phyloP scores from a whole-genome alignment of 2,797 vertebrate genomes.

The Poeciliopsis gracilis region DNA sequence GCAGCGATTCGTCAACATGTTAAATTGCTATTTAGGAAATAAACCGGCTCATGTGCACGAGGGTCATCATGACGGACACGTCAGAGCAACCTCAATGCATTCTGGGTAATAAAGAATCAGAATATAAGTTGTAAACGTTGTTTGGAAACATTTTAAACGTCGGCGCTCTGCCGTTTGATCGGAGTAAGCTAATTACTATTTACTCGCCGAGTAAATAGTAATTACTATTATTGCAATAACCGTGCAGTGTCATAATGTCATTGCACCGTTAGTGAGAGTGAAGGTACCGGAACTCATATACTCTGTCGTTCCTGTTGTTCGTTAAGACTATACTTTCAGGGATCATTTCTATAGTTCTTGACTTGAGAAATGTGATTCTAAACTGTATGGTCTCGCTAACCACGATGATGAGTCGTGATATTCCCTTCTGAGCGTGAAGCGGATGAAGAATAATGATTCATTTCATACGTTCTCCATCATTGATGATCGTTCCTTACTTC shows the following conservation, averaged over 20 bases:
- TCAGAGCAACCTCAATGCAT: slow-evolving; percentile 40
- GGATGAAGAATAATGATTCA: slow-evolving; percentile 21
- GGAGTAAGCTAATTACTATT: neutral
- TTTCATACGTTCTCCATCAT: rapidly evolving
- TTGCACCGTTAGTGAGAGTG: neutral
- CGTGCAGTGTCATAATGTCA: rapidly evolving
- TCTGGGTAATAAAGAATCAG: slow-evolving; percentile 19
- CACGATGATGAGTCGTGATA: slow-evolving; percentile 69
- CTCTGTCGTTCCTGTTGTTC: rapidly evolving
- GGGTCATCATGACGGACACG: rapidly evolving
- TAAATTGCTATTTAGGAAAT: neutral
- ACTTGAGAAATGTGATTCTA: slow-evolving; percentile 75
- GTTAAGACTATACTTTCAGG: slow-evolving; percentile 81
- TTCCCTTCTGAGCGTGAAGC: slow-evolving; percentile 41
- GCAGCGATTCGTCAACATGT: neutral
- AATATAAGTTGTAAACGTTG: rapidly evolving
- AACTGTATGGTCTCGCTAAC: slow-evolving; percentile 66
- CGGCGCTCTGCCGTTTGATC: rapidly evolving
- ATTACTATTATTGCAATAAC: no score
- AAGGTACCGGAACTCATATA: rapidly evolving
- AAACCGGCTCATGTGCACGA: rapidly evolving
- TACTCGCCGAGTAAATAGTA: rapidly evolving
- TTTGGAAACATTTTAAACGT: rapidly evolving
- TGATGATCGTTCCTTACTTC: slow-evolving; percentile 67
- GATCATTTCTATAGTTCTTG: slow-evolving; percentile 79